These are phyloP conservation scores for Hucho hucho DNA, from an alignment of 2,113 vertebrate species.

Conservation along the genomic window DNA sequence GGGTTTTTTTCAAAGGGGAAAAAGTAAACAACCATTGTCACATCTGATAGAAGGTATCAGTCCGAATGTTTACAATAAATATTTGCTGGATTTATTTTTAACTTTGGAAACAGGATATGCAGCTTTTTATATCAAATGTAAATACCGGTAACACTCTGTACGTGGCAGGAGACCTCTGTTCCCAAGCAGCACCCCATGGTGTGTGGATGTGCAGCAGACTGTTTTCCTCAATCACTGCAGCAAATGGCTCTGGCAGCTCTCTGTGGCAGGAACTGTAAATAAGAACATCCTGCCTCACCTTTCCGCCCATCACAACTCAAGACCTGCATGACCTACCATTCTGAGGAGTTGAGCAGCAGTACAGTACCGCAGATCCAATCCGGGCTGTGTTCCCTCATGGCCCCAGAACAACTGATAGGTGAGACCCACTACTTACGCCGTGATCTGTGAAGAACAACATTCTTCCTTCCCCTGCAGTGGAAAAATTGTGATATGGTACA, in stretches of 20 bases:
- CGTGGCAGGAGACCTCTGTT: constrained; percentile 25
- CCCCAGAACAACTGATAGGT: not conserved
- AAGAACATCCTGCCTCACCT: constrained; percentile 65
- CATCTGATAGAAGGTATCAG: constrained; percentile 38
- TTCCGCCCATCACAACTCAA: constrained; percentile 11
- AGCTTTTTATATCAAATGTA: constrained; percentile 71
- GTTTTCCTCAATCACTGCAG: constrained; percentile 65
- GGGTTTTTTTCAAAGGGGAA: no score
- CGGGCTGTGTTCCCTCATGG: not conserved
- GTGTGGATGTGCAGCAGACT: constrained; percentile 69
- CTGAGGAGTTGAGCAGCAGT: constrained; percentile 6
- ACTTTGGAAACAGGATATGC: constrained; percentile 62
- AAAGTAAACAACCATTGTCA: no score
- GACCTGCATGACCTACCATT: constrained; percentile 11
- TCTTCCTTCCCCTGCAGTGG: not conserved
- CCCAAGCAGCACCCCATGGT: constrained; percentile 48
- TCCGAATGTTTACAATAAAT: constrained; percentile 47
- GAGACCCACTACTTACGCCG: not conserved
- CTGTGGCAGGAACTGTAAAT: constrained; percentile 51
- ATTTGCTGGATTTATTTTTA: constrained; percentile 64
- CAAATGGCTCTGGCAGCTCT: constrained; percentile 53
- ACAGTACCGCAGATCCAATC: not conserved
- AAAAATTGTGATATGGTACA: no score
- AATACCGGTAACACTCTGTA: constrained; percentile 52
- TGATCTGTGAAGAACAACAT: constrained; percentile 1